Percentiles rank a stretch among this genome's conserved stretches.
Evolutionary conservation across 2,797 vertebrate species (phyloP).

Genomic region (Holocentrus rufus): DNA sequence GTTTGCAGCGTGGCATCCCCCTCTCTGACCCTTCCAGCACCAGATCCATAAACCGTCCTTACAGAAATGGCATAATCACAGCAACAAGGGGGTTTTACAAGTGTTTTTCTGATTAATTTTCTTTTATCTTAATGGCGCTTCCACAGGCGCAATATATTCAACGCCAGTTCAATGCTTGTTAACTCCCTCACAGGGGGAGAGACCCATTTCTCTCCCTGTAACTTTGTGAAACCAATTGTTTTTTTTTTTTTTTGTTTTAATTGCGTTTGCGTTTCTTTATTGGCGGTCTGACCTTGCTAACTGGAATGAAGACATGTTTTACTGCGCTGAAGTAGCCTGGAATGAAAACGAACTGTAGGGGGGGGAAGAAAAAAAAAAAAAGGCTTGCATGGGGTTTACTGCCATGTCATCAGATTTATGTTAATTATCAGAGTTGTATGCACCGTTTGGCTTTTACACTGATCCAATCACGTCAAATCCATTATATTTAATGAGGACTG

Average conservation of each 20-base stretch:
- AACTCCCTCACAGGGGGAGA: slow-evolving; percentile 29
- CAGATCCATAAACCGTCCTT: slow-evolving; percentile 9
- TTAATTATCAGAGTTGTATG: background rate
- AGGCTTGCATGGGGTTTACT: background rate
- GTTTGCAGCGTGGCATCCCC: background rate
- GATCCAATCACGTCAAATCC: background rate
- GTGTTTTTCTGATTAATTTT: slow-evolving; percentile 3
- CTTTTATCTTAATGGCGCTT: slow-evolving; percentile 16
- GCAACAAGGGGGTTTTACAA: background rate
- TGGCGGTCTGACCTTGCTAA: slow-evolving; percentile 28
- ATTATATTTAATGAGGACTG: slow-evolving; percentile 19
- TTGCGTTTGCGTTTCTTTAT: slow-evolving; percentile 48
- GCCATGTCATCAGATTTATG: slow-evolving; percentile 30
- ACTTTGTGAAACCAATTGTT: slow-evolving; percentile 11
- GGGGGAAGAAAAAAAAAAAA: background rate
- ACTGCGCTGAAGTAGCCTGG: slow-evolving; percentile 27
- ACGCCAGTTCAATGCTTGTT: slow-evolving; percentile 40
- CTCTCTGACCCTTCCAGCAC: background rate
- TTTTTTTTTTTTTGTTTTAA: slow-evolving; percentile 25
- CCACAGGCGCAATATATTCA: slow-evolving; percentile 27
- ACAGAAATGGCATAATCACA: slow-evolving; percentile 12
- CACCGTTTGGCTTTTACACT: background rate
- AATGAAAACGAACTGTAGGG: slow-evolving; percentile 21
- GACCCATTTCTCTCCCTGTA: slow-evolving; percentile 5
- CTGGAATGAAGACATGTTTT: slow-evolving; percentile 32